Evolutionary conservation across 2,113 vertebrate genomes (phyloP).

Genomic region (Isichthys henryi): DNA sequence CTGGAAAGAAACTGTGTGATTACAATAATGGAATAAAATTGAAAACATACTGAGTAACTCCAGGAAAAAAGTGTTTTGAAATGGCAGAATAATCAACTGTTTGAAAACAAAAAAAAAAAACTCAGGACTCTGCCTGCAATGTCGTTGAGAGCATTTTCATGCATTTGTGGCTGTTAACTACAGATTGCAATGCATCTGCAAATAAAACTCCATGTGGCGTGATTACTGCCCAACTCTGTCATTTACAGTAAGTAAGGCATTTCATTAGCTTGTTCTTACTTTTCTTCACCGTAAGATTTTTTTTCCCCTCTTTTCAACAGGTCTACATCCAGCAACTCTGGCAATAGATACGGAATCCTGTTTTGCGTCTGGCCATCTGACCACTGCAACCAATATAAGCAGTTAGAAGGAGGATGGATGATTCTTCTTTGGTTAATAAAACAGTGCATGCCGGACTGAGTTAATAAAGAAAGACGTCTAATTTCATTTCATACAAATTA

Average conservation of each 20-base stretch:
- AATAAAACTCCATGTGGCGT: not conserved
- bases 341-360: not conserved
- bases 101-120: not conserved
- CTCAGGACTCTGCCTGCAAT: not conserved
- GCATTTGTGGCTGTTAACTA: not conserved
- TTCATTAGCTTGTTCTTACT: not conserved
- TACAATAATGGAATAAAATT: conserved; percentile 4
- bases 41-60: not conserved
- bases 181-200: not conserved
- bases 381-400: not conserved
- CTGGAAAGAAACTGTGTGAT: not conserved
- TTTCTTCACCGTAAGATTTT: not conserved
- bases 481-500: not conserved
- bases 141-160: not conserved
- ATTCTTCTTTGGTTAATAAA: not conserved
- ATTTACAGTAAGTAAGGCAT: not conserved
- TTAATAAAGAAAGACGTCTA: not conserved
- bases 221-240: not conserved
- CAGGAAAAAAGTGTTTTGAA: not conserved
- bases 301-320: not conserved
- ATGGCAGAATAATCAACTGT: not conserved
- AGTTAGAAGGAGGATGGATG: not conserved
- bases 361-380: not conserved
- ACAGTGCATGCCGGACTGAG: not conserved
- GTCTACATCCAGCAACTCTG: not conserved